Percentiles rank a stretch among this genome's conserved stretches.
These are phyloP conservation scores for Drosophila maculinotata DNA, from an alignment of 2,888 invertebrate genomes.

Conservation along the genomic window DNA sequence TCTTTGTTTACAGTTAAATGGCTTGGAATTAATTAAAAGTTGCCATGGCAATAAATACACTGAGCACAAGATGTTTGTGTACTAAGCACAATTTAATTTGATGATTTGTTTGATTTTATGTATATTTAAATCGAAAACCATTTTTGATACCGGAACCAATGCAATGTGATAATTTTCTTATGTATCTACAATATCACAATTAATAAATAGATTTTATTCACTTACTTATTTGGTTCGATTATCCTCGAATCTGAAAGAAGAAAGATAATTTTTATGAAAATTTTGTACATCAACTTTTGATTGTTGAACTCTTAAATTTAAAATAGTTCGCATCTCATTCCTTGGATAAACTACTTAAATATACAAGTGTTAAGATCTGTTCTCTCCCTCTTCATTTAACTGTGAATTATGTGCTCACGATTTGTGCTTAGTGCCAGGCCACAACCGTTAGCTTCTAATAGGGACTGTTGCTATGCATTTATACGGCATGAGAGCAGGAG, in stretches of 20 bases:
- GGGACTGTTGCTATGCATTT: slow-evolving; percentile 52
- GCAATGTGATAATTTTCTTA: too few relatives aligned
- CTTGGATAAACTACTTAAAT: slow-evolving; percentile 1
- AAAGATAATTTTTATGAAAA: too few relatives aligned
- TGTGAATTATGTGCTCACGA: slow-evolving; percentile 41
- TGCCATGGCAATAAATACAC: slow-evolving; percentile 54
- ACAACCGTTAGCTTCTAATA: slow-evolving; percentile 63
- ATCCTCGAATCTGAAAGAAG: too few relatives aligned
- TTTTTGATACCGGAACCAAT: too few relatives aligned
- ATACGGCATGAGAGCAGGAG: slow-evolving; percentile 30
- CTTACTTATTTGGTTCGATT: too few relatives aligned
- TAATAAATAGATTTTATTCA: too few relatives aligned
- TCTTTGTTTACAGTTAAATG: slow-evolving; percentile 73
- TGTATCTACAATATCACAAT: too few relatives aligned
- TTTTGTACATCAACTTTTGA: too few relatives aligned
- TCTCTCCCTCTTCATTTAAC: background rate
- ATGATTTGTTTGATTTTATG: background rate
- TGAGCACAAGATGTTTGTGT: slow-evolving; percentile 28
- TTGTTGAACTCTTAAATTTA: too few relatives aligned
- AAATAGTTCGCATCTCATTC: too few relatives aligned
- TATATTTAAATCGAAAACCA: too few relatives aligned
- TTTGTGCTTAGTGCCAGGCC: slow-evolving; percentile 26
- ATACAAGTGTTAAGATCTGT: background rate
- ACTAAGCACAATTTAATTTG: background rate
- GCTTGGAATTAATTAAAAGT: slow-evolving; percentile 77